These are phyloP conservation scores for Erythrolamprus reginae DNA, from an alignment of 2,113 vertebrate genomes.

Conservation along the genomic window DNA sequence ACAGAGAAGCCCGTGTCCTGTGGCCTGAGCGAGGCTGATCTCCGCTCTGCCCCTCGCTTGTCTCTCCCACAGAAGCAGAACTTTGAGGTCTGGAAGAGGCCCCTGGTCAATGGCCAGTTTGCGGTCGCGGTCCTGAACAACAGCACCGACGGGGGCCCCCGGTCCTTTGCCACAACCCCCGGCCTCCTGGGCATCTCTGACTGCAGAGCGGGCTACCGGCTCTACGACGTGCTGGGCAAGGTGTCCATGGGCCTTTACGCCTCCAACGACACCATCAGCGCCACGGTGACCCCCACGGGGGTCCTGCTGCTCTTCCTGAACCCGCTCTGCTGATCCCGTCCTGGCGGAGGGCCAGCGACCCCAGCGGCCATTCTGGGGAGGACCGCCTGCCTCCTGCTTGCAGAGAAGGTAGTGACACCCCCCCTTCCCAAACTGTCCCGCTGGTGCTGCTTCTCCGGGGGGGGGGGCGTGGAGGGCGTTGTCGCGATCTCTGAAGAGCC, in stretches of 20 bases:
- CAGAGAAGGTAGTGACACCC: neutral
- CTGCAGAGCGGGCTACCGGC: slow-evolving; percentile 4
- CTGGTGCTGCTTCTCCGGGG: neutral
- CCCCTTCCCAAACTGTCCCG: neutral
- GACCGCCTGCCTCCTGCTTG: neutral
- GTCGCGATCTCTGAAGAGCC: neutral
- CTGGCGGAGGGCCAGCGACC: neutral
- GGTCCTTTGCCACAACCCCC: slow-evolving; percentile 1
- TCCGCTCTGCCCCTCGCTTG: neutral
- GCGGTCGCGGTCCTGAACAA: slow-evolving; percentile 1
- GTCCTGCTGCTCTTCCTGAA: slow-evolving; percentile 33
- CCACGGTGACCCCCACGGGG: slow-evolving; percentile 19
- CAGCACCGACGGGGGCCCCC: slow-evolving; percentile 16
- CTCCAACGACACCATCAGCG: neutral
- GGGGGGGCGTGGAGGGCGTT: too few relatives aligned
- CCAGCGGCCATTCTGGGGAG: neutral
- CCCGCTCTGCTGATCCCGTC: neutral
- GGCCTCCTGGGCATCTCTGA: neutral
- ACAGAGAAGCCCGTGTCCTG: neutral
- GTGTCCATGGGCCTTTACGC: slow-evolving; percentile 7
- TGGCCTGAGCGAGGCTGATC: neutral
- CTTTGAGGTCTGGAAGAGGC: slow-evolving; percentile 27
- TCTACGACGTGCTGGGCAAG: slow-evolving; percentile 24
- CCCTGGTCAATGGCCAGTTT: neutral
- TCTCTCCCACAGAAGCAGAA: neutral